Evolutionary conservation across 1,140 invertebrate genomes (phyloP).

Genomic region (Cherax quadricarinatus): DNA sequence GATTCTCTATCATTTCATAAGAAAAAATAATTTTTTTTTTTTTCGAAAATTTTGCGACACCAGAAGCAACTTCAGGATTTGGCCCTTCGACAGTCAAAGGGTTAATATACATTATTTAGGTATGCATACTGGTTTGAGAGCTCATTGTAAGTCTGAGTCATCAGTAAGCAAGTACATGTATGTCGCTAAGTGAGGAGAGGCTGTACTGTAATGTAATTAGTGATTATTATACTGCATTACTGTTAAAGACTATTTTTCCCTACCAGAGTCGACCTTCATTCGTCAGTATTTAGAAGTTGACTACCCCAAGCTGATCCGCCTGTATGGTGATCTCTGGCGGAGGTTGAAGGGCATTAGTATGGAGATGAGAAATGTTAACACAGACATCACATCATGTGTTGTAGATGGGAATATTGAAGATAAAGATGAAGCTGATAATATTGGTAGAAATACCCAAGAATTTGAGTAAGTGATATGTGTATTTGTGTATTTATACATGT

Average conservation of each 20-base stretch:
- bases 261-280: constrained; percentile 82
- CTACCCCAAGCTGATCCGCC: constrained; percentile 88
- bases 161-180: too few relatives aligned
- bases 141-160: too few relatives aligned
- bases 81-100: too few relatives aligned
- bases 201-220: too few relatives aligned
- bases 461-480: constrained; percentile 38
- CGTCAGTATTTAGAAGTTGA: constrained; percentile 92
- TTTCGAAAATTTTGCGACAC: too few relatives aligned
- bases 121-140: too few relatives aligned
- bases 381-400: not conserved
- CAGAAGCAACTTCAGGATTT: too few relatives aligned
- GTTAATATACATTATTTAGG: too few relatives aligned
- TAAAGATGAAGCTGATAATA: not conserved
- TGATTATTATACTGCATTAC: too few relatives aligned
- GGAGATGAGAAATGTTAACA: constrained; percentile 48
- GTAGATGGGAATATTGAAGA: not conserved
- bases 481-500: not conserved
- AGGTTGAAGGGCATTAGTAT: constrained; percentile 77
- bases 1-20: too few relatives aligned
- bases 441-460: not conserved
- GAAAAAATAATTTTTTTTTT: too few relatives aligned
- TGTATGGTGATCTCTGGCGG: constrained; percentile 83
- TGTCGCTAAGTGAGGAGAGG: too few relatives aligned
- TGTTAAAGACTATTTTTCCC: not conserved